A percentile compares a stretch with the other conserved stretches of the same genome.
phyloP scores from a whole-genome alignment of 2,888 invertebrate species.

The Drosophila merina region DNA sequence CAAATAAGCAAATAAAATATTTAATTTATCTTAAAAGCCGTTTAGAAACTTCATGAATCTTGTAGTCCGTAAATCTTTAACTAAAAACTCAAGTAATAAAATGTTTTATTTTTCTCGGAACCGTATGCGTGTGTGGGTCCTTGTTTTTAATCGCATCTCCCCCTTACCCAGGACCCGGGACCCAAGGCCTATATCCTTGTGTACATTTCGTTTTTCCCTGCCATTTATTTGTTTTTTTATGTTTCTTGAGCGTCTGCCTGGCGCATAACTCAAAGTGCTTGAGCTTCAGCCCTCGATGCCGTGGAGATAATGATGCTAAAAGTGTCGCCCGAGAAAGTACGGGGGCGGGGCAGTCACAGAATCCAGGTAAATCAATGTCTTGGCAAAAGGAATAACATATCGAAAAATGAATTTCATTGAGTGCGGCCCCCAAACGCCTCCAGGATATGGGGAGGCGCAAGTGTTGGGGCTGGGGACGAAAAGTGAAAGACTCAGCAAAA shows the following conservation, averaged over 20 bases:
- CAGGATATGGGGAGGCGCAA: constrained; percentile 1
- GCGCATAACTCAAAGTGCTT: constrained; percentile 76
- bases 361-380: constrained; percentile 65
- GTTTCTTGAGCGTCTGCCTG: constrained; percentile 68
- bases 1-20: background rate
- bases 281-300: constrained; percentile 63
- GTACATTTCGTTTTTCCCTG: constrained; percentile 53
- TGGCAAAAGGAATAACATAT: constrained; percentile 66
- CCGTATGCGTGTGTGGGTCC: constrained; percentile 6
- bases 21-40: background rate
- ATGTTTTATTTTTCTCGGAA: constrained; percentile 4
- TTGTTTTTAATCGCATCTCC: constrained; percentile 15
- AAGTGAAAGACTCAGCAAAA: constrained; percentile 73
- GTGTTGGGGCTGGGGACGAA: background rate
- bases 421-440: constrained; percentile 13
- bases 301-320: constrained; percentile 77
- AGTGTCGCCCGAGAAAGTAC: constrained; percentile 58
- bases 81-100: constrained; percentile 24
- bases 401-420: constrained; percentile 74
- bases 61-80: constrained; percentile 20
- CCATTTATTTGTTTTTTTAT: constrained; percentile 72
- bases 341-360: constrained; percentile 12
- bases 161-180: background rate
- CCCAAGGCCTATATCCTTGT: constrained; percentile 18
- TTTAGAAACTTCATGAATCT: background rate